phyloP scores from a whole-genome alignment of 2,888 invertebrate species.

The Drosophila anceps region DNA sequence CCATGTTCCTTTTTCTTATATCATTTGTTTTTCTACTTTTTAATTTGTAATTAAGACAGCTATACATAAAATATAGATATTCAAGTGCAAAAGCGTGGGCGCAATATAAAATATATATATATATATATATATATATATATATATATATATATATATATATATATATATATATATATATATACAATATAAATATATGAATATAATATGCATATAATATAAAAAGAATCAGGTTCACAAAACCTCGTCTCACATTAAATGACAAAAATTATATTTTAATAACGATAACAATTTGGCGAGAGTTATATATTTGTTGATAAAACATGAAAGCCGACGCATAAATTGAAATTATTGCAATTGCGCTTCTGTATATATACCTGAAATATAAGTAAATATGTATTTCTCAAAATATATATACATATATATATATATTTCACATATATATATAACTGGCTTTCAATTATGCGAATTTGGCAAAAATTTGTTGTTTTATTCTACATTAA shows the following conservation, averaged over 20 bases:
- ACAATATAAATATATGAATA: too few species aligned
- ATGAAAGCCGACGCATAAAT: constrained; percentile 61
- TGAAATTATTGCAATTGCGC: constrained; percentile 73
- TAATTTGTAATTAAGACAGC: constrained; percentile 60
- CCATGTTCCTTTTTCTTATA: constrained; percentile 61
- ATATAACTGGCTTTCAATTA: constrained; percentile 75
- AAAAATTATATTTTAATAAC: constrained; percentile 6
- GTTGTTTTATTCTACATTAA: constrained; percentile 55
- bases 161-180: constrained; percentile 4
- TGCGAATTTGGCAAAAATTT: constrained; percentile 57
- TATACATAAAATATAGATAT: constrained; percentile 22
- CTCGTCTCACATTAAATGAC: constrained; percentile 24
- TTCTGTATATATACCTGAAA: constrained; percentile 48
- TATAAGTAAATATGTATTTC: constrained; percentile 14
- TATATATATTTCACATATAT: constrained; percentile 27
- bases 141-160: too few species aligned
- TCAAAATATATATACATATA: constrained; percentile 37
- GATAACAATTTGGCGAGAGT: constrained; percentile 9
- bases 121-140: background rate
- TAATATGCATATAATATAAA: background rate
- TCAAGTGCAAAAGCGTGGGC: constrained; percentile 64
- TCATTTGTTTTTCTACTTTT: constrained; percentile 44
- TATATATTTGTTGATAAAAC: constrained; percentile 39
- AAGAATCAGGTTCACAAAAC: constrained; percentile 5
- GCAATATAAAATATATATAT: constrained; percentile 23